Conservation (phyloP, 2,797 vertebrate species). For the Ispidina lecontei region DNA sequence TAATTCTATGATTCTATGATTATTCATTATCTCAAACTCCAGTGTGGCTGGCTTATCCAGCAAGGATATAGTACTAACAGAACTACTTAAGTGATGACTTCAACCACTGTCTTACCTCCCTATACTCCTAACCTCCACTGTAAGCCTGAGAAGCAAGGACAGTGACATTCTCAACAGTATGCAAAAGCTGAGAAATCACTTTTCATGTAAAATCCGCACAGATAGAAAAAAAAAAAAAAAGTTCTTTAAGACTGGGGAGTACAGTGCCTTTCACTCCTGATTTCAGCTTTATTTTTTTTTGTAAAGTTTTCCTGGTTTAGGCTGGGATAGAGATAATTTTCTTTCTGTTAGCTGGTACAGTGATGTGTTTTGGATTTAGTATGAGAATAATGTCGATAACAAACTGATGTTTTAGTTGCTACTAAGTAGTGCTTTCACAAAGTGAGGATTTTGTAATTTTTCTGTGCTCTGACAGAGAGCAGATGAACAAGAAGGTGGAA, state of each 20-base stretch:
- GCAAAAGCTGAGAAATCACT: not conserved
- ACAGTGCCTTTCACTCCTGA: not conserved
- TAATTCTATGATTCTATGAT: too few species aligned
- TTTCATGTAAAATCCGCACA: not conserved
- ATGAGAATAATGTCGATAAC: too few species aligned
- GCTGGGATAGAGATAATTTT: not conserved
- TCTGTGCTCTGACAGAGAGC: not conserved
- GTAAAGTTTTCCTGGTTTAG: not conserved
- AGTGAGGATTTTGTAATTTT: not conserved
- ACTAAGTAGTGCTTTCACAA: too few species aligned
- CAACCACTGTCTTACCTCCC: not conserved
- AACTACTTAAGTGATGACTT: not conserved
- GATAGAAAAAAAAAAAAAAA: not conserved
- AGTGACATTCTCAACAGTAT: not conserved
- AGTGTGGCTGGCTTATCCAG: not conserved
- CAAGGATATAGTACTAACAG: not conserved
- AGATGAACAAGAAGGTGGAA: not conserved
- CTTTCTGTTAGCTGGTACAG: too few species aligned
- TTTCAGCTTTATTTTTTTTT: not conserved
- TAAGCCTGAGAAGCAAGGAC: not conserved
- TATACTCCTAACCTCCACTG: not conserved
- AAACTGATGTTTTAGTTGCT: too few species aligned
- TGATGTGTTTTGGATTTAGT: too few species aligned
- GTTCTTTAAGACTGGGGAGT: not conserved
- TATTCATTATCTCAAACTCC: not conserved